Conservation (phyloP, 2,113 vertebrate genomes). For the Bos javanicus region DNA sequence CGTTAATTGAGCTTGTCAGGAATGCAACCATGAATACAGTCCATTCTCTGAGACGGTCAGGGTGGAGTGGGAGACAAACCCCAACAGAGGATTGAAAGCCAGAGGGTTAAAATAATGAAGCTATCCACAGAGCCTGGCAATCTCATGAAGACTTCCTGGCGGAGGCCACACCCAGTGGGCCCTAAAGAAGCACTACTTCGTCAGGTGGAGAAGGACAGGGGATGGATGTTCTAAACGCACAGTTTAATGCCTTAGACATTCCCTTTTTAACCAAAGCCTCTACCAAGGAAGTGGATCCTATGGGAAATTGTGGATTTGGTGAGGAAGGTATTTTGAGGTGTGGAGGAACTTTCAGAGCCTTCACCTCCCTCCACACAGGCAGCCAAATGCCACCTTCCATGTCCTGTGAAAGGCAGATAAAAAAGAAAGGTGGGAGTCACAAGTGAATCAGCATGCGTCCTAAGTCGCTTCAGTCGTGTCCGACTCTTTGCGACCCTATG, state of each 20-base stretch:
- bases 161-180: neutral
- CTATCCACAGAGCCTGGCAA: neutral
- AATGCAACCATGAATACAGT: neutral
- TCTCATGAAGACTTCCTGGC: neutral
- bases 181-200: neutral
- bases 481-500: neutral
- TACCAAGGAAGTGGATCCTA: neutral
- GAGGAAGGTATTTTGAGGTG: neutral
- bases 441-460: neutral
- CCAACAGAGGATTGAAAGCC: neutral
- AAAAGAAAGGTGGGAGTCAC: neutral
- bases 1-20: neutral
- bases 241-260: neutral
- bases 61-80: neutral
- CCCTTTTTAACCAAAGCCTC: neutral
- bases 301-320: neutral
- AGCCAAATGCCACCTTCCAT: neutral
- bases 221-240: neutral
- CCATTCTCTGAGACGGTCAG: neutral
- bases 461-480: neutral
- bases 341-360: neutral
- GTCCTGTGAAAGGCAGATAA: neutral
- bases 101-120: neutral
- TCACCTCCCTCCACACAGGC: neutral
- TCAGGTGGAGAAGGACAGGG: neutral